These are phyloP conservation scores for Macaria liturata DNA, from an alignment of 2,888 invertebrate genomes.

Conservation along the genomic window DNA sequence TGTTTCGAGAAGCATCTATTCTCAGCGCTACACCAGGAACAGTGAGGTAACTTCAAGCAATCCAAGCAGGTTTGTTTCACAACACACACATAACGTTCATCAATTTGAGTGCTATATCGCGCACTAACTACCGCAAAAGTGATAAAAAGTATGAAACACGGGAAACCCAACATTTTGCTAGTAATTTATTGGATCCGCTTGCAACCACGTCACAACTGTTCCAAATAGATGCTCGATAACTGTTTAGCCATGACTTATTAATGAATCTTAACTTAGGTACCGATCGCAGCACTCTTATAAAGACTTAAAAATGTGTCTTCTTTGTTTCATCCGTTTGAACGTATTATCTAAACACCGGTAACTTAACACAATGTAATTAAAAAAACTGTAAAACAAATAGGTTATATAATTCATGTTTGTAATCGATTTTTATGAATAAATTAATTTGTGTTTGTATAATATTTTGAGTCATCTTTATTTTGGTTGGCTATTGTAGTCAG, in stretches of 20 bases:
- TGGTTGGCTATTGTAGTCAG: too few species aligned
- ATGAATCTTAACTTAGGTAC: conserved; percentile 18
- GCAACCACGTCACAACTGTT: conserved; percentile 21
- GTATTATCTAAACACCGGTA: too few species aligned
- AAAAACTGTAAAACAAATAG: too few species aligned
- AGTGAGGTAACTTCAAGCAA: conserved; percentile 64
- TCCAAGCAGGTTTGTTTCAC: conserved; percentile 66
- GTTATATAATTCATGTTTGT: too few species aligned
- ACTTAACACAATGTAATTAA: too few species aligned
- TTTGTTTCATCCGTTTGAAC: too few species aligned
- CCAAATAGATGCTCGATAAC: conserved; percentile 44
- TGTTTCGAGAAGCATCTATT: conserved; percentile 64
- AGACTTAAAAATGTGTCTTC: too few species aligned
- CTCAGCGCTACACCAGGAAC: conserved; percentile 67
- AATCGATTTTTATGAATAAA: too few species aligned
- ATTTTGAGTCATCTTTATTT: too few species aligned
- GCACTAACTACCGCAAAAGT: conserved; percentile 34
- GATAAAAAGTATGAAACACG: conserved; percentile 35
- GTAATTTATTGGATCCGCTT: conserved; percentile 15
- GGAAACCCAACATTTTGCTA: conserved; percentile 36
- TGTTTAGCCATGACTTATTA: conserved; percentile 60
- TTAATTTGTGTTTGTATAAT: too few species aligned
- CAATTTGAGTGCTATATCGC: conserved; percentile 41
- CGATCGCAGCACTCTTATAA: neutral
- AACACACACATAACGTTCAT: conserved; percentile 62